phyloP scores from a whole-genome alignment of 2,888 invertebrate genomes.

The Drosophila dives region DNA sequence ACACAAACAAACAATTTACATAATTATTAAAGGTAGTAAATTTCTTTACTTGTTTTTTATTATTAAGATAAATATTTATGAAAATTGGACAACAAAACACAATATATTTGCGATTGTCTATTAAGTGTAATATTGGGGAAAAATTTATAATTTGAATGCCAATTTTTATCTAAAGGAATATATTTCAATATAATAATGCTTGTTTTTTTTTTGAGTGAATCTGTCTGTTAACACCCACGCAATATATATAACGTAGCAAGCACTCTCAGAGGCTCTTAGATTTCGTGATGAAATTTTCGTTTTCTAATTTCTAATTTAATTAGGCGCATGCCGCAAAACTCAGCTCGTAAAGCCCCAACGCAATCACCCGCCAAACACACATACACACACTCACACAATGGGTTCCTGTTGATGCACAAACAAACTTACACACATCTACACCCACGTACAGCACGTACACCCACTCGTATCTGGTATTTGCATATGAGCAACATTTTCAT shows the following conservation, averaged over 20 bases:
- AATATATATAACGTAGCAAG: neutral
- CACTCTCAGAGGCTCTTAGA: conserved; percentile 12
- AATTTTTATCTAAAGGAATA: neutral
- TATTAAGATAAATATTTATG: neutral
- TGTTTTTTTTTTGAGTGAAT: neutral
- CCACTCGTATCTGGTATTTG: conserved; percentile 39
- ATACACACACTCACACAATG: conserved; percentile 11
- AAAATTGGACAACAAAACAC: neutral
- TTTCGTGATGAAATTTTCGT: conserved; percentile 59
- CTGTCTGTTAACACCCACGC: neutral
- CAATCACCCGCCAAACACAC: conserved; percentile 51
- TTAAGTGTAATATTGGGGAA: neutral
- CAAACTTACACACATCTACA: conserved; percentile 11
- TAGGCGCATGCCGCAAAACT: conserved; percentile 62
- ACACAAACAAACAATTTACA: too few species aligned
- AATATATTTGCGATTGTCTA: neutral
- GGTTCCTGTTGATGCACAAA: conserved; percentile 49
- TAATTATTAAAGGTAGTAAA: neutral
- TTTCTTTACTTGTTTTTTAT: neutral
- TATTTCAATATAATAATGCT: accelerated
- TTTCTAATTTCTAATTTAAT: conserved; percentile 78
- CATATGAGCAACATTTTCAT: conserved; percentile 69
- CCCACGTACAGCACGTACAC: conserved; percentile 3
- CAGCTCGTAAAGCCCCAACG: conserved; percentile 51
- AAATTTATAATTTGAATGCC: neutral